Base-by-base conservation (phyloP, 1,140 invertebrate species). In the Proales similis region DNA sequence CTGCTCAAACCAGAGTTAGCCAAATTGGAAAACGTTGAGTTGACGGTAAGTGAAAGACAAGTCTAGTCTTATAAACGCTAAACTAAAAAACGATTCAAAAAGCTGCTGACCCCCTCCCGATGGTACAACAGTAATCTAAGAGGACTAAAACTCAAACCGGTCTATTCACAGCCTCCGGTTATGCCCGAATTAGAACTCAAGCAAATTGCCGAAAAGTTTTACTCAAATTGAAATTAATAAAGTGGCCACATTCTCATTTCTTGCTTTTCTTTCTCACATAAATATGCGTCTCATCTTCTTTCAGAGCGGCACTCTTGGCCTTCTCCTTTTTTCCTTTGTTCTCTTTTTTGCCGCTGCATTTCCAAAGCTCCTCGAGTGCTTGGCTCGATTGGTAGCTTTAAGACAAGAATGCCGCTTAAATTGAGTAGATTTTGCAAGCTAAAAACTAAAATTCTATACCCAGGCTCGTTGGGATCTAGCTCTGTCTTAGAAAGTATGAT, bases 401-500 rank as follows among this genome's bases (percentile, higher is more conserved):
- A 30, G 20, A 30, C 11, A 29, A 11, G 19, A n/a, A 33, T 32
- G 19, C 4, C 3, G 11, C 17, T 49, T 6, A 29, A 48, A 22
- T 30, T 14, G 19, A 2, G 38, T 33, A 12, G 22, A 32, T 45
- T 45, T 45, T 4, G 5, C 7, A 49, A 49, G n/a, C n/a, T n/a
- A n/a, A n/a, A n/a, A n/a, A n/a, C n/a, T n/a, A n/a, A n/a, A n/a
- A n/a, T n/a, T n/a, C n/a, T 17, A 19, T 49, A 49, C 30, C 51
- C 51, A 11, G 51, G 17, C 45, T 57, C 51, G 14, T 42, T 46
- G 24, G 4, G 39, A 46, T 61, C 39, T 32, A 61, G 27, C 26
- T 42, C 29, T 24, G 26, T 61, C 38, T 61, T 61, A 6, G 57
- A 61, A 17, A 61, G 42, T 62, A 66, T 53, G 69, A 88, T 87